Evolutionary conservation across 2,113 vertebrate species (phyloP).

Genomic region (Toxotes jaculatrix): DNA sequence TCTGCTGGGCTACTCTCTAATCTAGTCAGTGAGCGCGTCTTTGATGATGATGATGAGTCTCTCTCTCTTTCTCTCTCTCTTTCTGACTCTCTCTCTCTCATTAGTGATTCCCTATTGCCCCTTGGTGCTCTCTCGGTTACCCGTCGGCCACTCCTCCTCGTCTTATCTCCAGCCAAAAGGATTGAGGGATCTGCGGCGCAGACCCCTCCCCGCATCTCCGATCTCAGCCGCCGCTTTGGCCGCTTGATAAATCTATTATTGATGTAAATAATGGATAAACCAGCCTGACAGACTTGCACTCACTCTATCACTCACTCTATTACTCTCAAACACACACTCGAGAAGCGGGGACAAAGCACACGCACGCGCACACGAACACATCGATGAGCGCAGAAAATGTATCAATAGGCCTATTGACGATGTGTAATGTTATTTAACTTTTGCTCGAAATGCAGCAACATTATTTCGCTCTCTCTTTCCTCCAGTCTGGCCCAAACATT

Average conservation of each 20-base stretch:
- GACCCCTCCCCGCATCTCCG: slow-evolving; percentile 85
- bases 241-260: slow-evolving; percentile 83
- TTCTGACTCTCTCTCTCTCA: slow-evolving; percentile 75
- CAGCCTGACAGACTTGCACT: slow-evolving; percentile 40
- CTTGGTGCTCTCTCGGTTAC: slow-evolving; percentile 81
- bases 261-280: slow-evolving; percentile 76
- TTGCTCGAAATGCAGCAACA: background rate
- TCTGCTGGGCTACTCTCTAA: slow-evolving; percentile 72
- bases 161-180: slow-evolving; percentile 88
- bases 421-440: background rate
- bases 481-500: background rate
- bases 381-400: background rate
- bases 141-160: slow-evolving; percentile 88
- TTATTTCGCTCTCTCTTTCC: slow-evolving; percentile 44
- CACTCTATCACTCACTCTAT: slow-evolving; percentile 25
- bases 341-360: background rate
- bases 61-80: slow-evolving; percentile 59
- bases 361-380: background rate
- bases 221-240: slow-evolving; percentile 69
- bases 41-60: slow-evolving; percentile 82
- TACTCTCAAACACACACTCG: slow-evolving; percentile 10
- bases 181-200: slow-evolving; percentile 81
- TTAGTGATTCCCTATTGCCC: slow-evolving; percentile 85
- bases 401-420: background rate
- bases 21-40: slow-evolving; percentile 81